Base-by-base conservation (phyloP, 2,888 invertebrate species). In the Lissonota sp. region DNA sequence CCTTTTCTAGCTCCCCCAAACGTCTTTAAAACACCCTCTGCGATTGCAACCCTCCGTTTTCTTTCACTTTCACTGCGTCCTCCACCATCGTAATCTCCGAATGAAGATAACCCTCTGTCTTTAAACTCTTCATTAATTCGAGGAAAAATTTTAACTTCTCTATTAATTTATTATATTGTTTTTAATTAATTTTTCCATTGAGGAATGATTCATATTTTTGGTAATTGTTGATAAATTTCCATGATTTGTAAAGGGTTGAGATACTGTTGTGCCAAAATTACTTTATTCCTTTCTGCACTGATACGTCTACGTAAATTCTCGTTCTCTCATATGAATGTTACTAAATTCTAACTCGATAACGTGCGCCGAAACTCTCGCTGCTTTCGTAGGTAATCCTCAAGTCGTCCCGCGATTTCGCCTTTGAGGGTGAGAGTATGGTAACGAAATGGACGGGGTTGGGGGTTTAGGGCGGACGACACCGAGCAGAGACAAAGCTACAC, bases 301-400 rank as follows among this genome's bases (percentile, higher is more conserved):
- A 51, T 63, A 16, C 26, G 46, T 74, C n/a, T 63, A 42, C 42
- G 39, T 37, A 42, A 70, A 42, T 8, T 62, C 5, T 40, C 40
- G 26, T 10, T 53, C 67, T 57, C 80, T 26, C 86, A 83, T 87
- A 82, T 84, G 86, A 84, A 85, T 85, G 86, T 87, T 87, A 83
- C 86, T 86, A 87, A 88, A 89, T 90, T 90, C 87, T 88, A 89
- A 88, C 88, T 90, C 88, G 85, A 84, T 80, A 87, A 87, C 88
- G 79, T 70, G 80, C 81, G 80, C 83, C 80, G 83, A 53, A 66
- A 71, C 49, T 73, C 62, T 55, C 55, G 67, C 42, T 64, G 76
- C 55, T 70, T 66, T 75, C 82, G 67, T 63, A 71, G 75, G 79
- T 82, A 79, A 79, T 82, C 78, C 79, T 79, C 57, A 62, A 75